phyloP scores from a whole-genome alignment of 2,113 vertebrate species.

The Callipepla squamata region DNA sequence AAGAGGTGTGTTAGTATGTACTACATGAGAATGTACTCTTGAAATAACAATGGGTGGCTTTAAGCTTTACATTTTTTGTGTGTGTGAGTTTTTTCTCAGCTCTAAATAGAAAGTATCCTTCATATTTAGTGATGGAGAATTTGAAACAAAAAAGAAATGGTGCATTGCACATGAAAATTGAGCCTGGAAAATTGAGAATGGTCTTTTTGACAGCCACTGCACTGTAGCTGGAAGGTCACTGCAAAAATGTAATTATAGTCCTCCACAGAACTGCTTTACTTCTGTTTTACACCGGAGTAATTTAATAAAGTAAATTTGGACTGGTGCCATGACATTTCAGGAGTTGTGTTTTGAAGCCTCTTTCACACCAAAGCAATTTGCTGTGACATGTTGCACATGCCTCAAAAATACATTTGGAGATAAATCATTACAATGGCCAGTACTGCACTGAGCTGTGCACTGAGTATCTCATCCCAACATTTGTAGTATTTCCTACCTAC shows the following conservation, averaged over 20 bases:
- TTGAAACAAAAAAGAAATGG: neutral
- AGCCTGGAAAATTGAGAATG: neutral
- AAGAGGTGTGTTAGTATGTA: neutral
- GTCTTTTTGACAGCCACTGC: neutral
- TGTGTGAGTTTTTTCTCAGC: neutral
- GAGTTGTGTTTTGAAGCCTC: constrained; percentile 31
- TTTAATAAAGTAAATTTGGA: constrained; percentile 35
- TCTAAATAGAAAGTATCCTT: neutral
- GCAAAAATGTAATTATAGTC: neutral
- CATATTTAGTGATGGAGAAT: accelerated
- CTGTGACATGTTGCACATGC: constrained; percentile 33
- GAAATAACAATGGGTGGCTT: constrained; percentile 7
- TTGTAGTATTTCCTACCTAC: neutral
- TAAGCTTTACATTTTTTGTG: neutral
- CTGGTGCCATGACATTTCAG: neutral
- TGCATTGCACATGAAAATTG: neutral
- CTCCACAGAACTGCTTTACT: neutral
- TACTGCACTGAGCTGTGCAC: neutral
- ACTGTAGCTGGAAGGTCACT: neutral
- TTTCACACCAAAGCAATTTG: constrained; percentile 45
- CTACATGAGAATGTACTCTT: neutral
- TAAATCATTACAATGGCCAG: neutral
- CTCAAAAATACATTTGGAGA: neutral
- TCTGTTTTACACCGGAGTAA: neutral
- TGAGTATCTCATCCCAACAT: neutral